phyloP scores from a whole-genome alignment of 1,140 invertebrate genomes.

The Diuraphis noxia region DNA sequence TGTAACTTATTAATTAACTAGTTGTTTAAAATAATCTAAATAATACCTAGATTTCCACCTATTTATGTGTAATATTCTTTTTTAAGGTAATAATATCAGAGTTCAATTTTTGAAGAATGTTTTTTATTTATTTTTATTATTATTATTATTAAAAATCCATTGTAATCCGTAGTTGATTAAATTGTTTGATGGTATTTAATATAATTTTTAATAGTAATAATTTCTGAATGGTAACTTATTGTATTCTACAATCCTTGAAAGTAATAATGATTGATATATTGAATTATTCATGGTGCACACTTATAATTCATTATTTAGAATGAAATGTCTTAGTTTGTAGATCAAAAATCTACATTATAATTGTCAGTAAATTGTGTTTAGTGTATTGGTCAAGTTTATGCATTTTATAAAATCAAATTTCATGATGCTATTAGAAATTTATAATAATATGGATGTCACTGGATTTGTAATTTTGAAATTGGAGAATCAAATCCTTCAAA shows the following conservation, averaged over 20 bases:
- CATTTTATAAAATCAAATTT: not conserved
- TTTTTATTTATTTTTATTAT: constrained; percentile 27
- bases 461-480: not conserved
- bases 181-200: not conserved
- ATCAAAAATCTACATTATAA: not conserved
- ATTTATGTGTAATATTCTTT: not conserved
- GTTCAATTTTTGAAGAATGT: not conserved
- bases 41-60: not conserved
- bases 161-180: not conserved
- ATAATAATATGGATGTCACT: not conserved
- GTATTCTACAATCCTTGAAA: not conserved
- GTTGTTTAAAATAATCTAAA: constrained; percentile 34
- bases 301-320: not conserved
- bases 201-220: constrained; percentile 18
- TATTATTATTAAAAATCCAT: not conserved
- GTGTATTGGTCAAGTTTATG: not conserved
- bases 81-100: not conserved
- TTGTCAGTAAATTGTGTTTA: not conserved
- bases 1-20: not conserved
- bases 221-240: not conserved
- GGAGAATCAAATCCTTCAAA: not conserved
- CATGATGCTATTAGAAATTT: not conserved
- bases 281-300: not conserved
- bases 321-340: not conserved
- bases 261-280: not conserved